Evolutionary conservation across 1,140 invertebrate genomes (phyloP), one percentile per base, ranked within the genome.

Genomic region (Platyura marginata): DNA sequence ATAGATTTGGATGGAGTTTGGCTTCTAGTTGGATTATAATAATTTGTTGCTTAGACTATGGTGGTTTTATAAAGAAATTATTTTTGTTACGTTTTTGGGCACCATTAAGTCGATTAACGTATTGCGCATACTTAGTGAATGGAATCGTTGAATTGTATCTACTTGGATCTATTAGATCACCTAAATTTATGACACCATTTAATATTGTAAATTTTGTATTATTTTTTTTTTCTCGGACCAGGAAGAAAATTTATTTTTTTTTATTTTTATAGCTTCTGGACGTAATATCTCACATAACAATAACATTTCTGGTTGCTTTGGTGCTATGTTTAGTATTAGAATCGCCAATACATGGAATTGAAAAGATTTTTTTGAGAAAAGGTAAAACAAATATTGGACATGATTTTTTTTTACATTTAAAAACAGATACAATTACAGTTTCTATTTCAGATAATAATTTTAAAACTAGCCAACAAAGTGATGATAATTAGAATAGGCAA

Each of bases 71-170:
- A 13, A 69, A 68, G 33, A 74, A 69, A 47, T 64, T 80, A 45
- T 57, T 79, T 18, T 71, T 67, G 2, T 78, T 74, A 74, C 64
- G 70, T 50, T 68, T 71, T 47, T 68, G 77, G 41, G 67, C 71
- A 3, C 72, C 75, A 16, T 61, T 81, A 32, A 72, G 74, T 42
- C 66, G 75, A 46, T 57, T 81, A 40, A 74, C 74, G n/a, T 81
- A 77, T 53, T 75, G 74, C 43, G 77, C 77, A 38, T 81, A 79
- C 54, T 65, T 81, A 21, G 70, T 77, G 6, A 79, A 81, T 51
- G 75, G 75, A 2, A 61, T 77, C 19, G 64, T 79, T 2, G 73
- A 75, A 54, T 55, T 79, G 43, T 70, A 76, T 53, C 66, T 66
- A 42, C 56, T 67, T 6, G 68, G 71, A 13, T 68, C 68, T 41